Base-by-base conservation (phyloP, 2,113 vertebrate genomes). In the Rissa tridactyla region DNA sequence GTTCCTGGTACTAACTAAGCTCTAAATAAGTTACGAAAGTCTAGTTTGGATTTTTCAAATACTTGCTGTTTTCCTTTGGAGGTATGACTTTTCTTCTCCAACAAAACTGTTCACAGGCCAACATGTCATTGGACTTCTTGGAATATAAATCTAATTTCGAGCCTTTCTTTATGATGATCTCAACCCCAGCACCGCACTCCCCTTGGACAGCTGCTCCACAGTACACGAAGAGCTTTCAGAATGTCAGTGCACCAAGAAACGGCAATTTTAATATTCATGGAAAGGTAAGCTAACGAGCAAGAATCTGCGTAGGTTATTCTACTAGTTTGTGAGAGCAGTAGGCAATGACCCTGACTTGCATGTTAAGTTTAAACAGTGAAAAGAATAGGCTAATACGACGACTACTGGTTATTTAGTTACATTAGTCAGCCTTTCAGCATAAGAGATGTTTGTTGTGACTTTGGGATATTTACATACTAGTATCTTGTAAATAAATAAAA, bases 81-180 rank as follows among this genome's bases (percentile, higher is more conserved):
- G 20, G 27, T 21, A 10, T 88, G 69, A 93, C 86, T 92, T 73
- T 51, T 40, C 14, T 85, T 92, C 46, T 90, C 17, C 15, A 42
- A 70, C 25, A 52, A 88, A 68, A 94, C 58, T 96, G 4, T 97
- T 93, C 65, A 44, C 98, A 99, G 99, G 99, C 99, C 92, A 99
- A 99, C 96, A 97, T 98, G 96, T 99, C 99, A 46, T 65, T 99
- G 95, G 99, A 99, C 91, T 99, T 99, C 97, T 98, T 99, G 90
- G 98, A 99, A 88, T 98, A 98, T 92, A 99, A 99, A 95, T 99
- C 98, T 57, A 99, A 98, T 97, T 98, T 97, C 9, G 98, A 98
- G 73, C 99, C 99, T 1, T 99, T 99, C 98, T 99, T 99, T 96
- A 99, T 99, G 99, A 99, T 99, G 99, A 98, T 99, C 6, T 99